Percentiles rank a stretch among this genome's conserved stretches.
phyloP scores from a whole-genome alignment of 2,113 vertebrate species.

The Ceuthmochares aereus region DNA sequence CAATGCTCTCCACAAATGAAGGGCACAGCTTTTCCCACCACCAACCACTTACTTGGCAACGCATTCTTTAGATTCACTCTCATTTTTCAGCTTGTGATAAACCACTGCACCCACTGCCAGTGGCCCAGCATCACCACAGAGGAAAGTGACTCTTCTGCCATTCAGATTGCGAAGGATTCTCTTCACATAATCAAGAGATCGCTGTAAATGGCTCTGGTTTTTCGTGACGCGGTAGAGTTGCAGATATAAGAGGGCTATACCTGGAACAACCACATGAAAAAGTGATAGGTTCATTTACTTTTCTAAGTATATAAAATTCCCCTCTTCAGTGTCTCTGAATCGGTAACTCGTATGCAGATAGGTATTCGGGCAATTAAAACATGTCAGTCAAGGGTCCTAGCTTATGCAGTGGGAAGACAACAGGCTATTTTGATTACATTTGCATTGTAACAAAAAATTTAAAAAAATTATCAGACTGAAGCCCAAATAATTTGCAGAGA shows the following conservation, averaged over 20 bases:
- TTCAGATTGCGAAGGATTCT: constrained; percentile 90
- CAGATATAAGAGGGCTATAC: constrained; percentile 92
- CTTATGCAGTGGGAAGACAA: background rate
- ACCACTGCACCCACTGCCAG: constrained; percentile 92
- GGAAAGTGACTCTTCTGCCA: constrained; percentile 91
- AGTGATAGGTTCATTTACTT: background rate
- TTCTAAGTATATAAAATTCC: background rate
- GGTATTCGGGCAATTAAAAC: background rate
- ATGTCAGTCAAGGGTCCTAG: background rate
- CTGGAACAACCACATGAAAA: constrained; percentile 65
- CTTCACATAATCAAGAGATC: constrained; percentile 93
- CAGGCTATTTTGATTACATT: background rate
- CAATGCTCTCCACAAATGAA: background rate
- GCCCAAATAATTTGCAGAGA: background rate
- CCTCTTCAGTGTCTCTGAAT: background rate
- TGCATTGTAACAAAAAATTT: background rate
- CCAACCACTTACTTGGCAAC: constrained; percentile 83
- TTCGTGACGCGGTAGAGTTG: constrained; percentile 84
- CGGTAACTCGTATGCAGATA: background rate
- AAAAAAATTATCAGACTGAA: background rate
- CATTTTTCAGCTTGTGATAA: constrained; percentile 87
- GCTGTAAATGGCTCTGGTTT: constrained; percentile 86
- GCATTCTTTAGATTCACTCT: constrained; percentile 88
- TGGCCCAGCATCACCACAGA: constrained; percentile 94
- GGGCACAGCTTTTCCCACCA: background rate